Conservation (phyloP, 2,113 vertebrate species). For the Lepus americanus region DNA sequence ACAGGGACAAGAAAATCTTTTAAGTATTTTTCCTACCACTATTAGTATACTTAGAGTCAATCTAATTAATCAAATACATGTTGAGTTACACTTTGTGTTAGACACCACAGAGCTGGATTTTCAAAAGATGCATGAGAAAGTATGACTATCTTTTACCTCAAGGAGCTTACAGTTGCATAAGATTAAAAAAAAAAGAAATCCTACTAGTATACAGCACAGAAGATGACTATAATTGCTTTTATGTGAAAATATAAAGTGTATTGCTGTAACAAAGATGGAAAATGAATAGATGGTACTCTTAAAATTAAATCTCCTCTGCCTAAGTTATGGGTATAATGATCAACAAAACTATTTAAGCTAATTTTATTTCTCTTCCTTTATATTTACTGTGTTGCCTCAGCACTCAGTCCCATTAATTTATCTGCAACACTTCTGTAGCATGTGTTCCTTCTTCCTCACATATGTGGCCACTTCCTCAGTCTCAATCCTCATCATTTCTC, state of each 20-base stretch:
- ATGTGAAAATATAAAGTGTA: constrained; percentile 5
- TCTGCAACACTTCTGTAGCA: not conserved
- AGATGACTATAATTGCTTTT: not conserved
- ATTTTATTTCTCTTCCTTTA: not conserved
- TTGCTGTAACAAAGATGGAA: not conserved
- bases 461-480: not conserved
- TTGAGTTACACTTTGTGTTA: not conserved
- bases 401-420: not conserved
- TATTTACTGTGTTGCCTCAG: not conserved
- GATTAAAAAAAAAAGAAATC: not conserved
- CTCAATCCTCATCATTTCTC: not conserved
- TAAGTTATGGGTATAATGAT: not conserved
- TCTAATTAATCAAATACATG: not conserved
- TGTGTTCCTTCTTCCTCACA: not conserved
- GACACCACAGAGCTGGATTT: not conserved
- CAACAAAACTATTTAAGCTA: not conserved
- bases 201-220: not conserved
- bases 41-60: constrained; percentile 19
- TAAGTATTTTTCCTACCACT: not conserved
- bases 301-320: not conserved
- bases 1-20: constrained; percentile 2
- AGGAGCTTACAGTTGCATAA: not conserved
- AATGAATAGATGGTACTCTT: not conserved
- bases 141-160: not conserved
- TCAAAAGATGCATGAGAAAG: not conserved